Evolutionary conservation across 2,888 invertebrate species (phyloP).

Genomic region (Helobdella robusta): DNA sequence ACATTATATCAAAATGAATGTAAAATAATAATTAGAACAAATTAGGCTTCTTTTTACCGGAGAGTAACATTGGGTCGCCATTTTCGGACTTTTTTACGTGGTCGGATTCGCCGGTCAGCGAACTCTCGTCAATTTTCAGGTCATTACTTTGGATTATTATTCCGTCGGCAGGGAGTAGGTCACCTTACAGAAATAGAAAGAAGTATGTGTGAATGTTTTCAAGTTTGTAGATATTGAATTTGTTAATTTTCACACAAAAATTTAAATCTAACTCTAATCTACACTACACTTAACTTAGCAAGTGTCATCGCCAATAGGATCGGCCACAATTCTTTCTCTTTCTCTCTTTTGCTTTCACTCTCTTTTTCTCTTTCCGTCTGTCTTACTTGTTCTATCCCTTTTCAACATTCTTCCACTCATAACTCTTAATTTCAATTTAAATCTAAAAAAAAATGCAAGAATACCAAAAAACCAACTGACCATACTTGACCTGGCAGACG

Average conservation of each 20-base stretch:
- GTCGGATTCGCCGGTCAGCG: constrained; percentile 96
- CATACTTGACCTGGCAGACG: constrained; percentile 73
- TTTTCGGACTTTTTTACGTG: constrained; percentile 93
- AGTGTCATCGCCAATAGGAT: too few relatives aligned
- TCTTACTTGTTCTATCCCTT: too few relatives aligned
- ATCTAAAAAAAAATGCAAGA: not conserved
- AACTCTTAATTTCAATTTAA: not conserved
- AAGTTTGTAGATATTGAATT: too few relatives aligned
- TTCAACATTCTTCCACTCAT: too few relatives aligned
- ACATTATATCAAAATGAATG: too few relatives aligned
- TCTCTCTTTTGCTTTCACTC: too few relatives aligned
- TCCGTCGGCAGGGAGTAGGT: constrained; percentile 95
- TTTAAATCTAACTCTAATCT: not conserved
- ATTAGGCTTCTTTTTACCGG: constrained; percentile 62
- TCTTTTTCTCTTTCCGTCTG: too few relatives aligned
- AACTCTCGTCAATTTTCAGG: constrained; percentile 96
- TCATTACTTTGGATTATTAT: constrained; percentile 95
- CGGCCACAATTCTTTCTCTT: too few relatives aligned
- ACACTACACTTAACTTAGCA: too few relatives aligned
- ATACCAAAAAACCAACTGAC: constrained; percentile 42
- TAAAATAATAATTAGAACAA: too few relatives aligned
- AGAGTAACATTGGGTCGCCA: constrained; percentile 91
- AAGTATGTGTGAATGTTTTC: too few relatives aligned
- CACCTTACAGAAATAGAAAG: constrained; percentile 56
- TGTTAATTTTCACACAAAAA: not conserved